Conservation (phyloP, 2,888 invertebrate genomes). For the Cerastoderma edule region DNA sequence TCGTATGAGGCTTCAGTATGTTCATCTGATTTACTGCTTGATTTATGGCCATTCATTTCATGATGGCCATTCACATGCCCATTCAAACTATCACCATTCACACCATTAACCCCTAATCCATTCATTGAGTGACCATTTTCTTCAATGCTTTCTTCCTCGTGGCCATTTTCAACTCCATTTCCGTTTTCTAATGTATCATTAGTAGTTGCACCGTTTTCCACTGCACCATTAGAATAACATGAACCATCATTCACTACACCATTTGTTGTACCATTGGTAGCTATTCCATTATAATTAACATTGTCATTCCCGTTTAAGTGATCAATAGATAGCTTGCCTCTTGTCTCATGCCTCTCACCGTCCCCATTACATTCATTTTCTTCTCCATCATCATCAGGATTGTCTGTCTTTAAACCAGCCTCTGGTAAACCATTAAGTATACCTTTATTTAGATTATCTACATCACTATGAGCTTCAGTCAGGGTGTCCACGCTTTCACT, state of each 20-base stretch:
- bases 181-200: conserved; percentile 30
- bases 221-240: conserved; percentile 19
- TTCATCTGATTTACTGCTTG: not conserved
- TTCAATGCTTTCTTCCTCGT: not conserved
- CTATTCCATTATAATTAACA: not conserved
- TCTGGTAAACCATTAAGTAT: conserved; percentile 29
- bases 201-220: conserved; percentile 1
- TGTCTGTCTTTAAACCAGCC: conserved; percentile 23
- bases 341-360: not conserved
- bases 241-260: too few relatives aligned
- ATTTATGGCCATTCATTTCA: conserved; percentile 32
- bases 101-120: conserved; percentile 13
- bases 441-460: conserved; percentile 19
- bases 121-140: conserved; percentile 13
- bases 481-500: conserved; percentile 40
- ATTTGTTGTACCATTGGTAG: not conserved
- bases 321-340: not conserved
- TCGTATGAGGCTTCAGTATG: conserved; percentile 5
- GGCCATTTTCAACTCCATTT: conserved; percentile 25
- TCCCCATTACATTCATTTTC: not conserved
- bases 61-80: conserved; percentile 17
- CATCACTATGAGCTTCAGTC: conserved; percentile 26
- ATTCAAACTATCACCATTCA: conserved; percentile 5
- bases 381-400: conserved; percentile 3
- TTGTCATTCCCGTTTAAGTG: not conserved